phyloP scores from a whole-genome alignment of 1,140 invertebrate species.

The Diachasma alloeum region DNA sequence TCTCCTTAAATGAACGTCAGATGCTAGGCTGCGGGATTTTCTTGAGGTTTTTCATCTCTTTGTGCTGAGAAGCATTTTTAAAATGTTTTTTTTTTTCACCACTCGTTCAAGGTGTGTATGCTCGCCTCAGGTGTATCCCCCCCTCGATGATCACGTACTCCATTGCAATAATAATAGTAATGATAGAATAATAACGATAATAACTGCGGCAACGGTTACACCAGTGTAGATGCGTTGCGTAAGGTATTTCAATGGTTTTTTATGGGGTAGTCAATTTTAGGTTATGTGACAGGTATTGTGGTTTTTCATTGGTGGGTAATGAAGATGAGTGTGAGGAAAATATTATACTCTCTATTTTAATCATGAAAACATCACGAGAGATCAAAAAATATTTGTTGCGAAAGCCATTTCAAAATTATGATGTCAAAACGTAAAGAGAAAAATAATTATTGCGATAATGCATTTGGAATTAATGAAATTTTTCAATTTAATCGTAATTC shows the following conservation, averaged over 20 bases:
- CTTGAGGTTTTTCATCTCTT: neutral
- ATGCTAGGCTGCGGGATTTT: neutral
- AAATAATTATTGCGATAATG: too few species aligned
- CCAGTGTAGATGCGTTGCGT: constrained; percentile 10
- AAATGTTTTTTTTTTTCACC: neutral
- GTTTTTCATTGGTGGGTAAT: neutral
- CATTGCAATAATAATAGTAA: constrained; percentile 33
- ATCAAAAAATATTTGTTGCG: too few species aligned
- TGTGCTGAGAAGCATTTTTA: neutral
- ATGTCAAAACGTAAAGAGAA: too few species aligned
- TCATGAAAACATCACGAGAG: too few species aligned
- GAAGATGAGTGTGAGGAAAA: neutral
- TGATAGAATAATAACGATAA: constrained; percentile 32
- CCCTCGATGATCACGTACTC: constrained; percentile 27
- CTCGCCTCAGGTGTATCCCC: constrained; percentile 15
- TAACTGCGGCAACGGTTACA: constrained; percentile 16
- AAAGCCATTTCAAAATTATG: too few species aligned
- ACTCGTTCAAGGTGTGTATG: neutral
- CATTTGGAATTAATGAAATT: too few species aligned
- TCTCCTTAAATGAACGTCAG: neutral
- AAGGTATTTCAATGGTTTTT: constrained; percentile 16
- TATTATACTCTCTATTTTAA: too few species aligned
- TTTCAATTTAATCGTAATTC: too few species aligned
- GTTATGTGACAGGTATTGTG: neutral
- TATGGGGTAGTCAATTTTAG: neutral